Evolutionary conservation across 2,113 vertebrate genomes (phyloP).

Genomic region (Ellobius talpinus): DNA sequence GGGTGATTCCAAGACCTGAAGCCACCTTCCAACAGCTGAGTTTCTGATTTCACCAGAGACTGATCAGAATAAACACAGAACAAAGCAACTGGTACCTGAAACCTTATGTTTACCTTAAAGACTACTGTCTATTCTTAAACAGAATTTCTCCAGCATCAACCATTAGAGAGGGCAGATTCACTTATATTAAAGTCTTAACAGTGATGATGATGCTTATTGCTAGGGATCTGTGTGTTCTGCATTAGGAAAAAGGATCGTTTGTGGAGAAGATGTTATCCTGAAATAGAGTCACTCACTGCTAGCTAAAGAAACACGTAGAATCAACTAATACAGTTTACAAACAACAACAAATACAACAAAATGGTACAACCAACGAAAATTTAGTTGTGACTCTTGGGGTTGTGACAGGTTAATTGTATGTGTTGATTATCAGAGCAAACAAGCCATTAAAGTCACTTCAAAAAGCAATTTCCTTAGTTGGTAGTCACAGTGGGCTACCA

Average conservation of each 20-base stretch:
- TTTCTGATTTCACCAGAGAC: neutral
- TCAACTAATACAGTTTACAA: conserved; percentile 3
- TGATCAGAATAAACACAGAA: conserved; percentile 17
- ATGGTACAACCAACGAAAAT: neutral
- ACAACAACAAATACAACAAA: neutral
- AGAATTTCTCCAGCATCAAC: neutral
- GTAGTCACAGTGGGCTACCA: conserved; percentile 58
- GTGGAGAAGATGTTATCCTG: neutral
- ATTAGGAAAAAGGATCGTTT: neutral
- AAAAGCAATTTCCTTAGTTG: conserved; percentile 61
- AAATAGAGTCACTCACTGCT: conserved; percentile 39
- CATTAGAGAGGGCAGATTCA: neutral
- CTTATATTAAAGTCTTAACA: neutral
- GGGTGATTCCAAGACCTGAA: neutral
- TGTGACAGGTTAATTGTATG: conserved; percentile 11
- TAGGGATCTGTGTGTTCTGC: neutral
- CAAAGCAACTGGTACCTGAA: conserved; percentile 3
- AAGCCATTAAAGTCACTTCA: conserved; percentile 56
- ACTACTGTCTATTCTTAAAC: neutral
- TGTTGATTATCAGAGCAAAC: conserved; percentile 51
- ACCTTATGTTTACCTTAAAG: conserved; percentile 10
- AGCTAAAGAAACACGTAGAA: conserved; percentile 23
- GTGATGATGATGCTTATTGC: neutral
- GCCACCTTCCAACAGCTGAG: neutral
- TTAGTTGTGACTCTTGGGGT: neutral